Evolutionary conservation across 2,888 invertebrate genomes (phyloP).

Genomic region (Epirrhoe tristata): DNA sequence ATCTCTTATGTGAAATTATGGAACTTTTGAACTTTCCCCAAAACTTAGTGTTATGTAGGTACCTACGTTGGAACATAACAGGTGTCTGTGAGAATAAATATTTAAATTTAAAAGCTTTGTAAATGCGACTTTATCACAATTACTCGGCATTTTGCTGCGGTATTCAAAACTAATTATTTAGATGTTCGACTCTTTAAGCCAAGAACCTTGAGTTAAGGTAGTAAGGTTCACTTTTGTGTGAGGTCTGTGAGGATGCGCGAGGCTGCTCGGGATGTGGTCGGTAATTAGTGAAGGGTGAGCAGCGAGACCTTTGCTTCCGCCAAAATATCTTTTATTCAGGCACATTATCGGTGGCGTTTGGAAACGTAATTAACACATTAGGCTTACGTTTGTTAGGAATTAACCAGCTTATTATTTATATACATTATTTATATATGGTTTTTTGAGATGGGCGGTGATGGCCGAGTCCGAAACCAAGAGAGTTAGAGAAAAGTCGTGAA

Average conservation of each 20-base stretch:
- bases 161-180: constrained; percentile 16
- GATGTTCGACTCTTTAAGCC: constrained; percentile 3
- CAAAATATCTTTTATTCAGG: constrained; percentile 17
- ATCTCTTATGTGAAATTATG: too few relatives aligned
- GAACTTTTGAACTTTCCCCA: too few relatives aligned
- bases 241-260: not conserved
- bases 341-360: not conserved
- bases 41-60: too few relatives aligned
- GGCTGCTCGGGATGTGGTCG: constrained; percentile 1
- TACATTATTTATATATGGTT: too few relatives aligned
- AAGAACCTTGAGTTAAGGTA: not conserved
- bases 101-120: not conserved
- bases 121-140: not conserved
- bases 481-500: too few relatives aligned
- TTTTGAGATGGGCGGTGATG: too few relatives aligned
- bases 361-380: not conserved
- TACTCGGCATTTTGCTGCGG: constrained; percentile 3
- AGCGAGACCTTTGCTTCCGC: constrained; percentile 10
- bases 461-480: too few relatives aligned
- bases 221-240: constrained; percentile 7
- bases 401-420: too few relatives aligned
- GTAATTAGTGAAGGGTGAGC: constrained; percentile 23
- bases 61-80: too few relatives aligned
- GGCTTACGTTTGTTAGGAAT: not conserved
- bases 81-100: too few relatives aligned